A percentile compares a stretch with the other conserved stretches of the same genome.
phyloP scores from a whole-genome alignment of 2,797 vertebrate species.

The Danio aesculapii region DNA sequence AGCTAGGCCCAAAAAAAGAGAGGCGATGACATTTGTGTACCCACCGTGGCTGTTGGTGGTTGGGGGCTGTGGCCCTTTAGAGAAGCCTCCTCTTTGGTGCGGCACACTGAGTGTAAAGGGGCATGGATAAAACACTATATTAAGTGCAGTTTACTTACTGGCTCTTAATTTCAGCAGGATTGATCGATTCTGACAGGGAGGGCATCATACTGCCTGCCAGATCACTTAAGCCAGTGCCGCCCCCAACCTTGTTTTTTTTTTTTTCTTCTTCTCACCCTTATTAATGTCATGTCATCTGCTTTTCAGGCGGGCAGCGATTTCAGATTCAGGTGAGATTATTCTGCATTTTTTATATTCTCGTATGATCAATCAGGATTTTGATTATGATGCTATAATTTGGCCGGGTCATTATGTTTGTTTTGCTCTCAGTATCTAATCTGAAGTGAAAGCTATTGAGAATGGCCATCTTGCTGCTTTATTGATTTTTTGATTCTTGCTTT shows the following conservation, averaged over 20 bases:
- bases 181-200: conserved; percentile 86
- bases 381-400: conserved; percentile 77
- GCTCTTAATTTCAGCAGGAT: conserved; percentile 83
- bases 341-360: conserved; percentile 74
- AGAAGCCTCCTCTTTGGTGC: conserved; percentile 59
- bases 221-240: conserved; percentile 83
- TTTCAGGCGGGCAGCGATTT: conserved; percentile 70
- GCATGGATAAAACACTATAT: conserved; percentile 81
- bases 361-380: conserved; percentile 82
- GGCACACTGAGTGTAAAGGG: conserved; percentile 72
- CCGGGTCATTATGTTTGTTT: conserved; percentile 56
- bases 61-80: conserved; percentile 66
- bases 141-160: conserved; percentile 83
- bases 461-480: conserved; percentile 82
- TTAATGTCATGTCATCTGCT: conserved; percentile 81
- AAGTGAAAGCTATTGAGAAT: conserved; percentile 79
- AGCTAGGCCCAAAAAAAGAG: conserved; percentile 27
- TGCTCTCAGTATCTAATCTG: conserved; percentile 73
- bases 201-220: conserved; percentile 80
- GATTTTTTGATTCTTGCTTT: conserved; percentile 73
- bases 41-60: conserved; percentile 64
- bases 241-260: conserved; percentile 31
- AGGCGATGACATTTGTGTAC: conserved; percentile 27
- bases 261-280: conserved; percentile 66
- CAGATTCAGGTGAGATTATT: conserved; percentile 78